These are phyloP conservation scores for Mimachlamys varia DNA, from an alignment of 2,888 invertebrate species.

Conservation along the genomic window DNA sequence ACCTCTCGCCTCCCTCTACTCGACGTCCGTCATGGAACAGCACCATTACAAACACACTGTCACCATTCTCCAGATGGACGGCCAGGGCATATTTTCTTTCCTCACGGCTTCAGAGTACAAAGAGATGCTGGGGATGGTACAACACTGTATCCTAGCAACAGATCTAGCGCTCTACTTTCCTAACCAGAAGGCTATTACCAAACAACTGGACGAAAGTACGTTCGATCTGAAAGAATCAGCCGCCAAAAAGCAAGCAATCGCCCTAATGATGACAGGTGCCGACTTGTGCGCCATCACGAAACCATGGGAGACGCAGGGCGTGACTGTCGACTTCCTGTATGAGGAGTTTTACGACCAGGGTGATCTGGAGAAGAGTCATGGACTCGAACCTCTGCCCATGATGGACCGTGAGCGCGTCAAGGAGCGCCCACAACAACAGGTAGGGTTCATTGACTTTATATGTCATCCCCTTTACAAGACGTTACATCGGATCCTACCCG, in stretches of 20 bases:
- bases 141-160: slow-evolving; percentile 68
- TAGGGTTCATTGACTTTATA: slow-evolving; percentile 45
- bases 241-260: slow-evolving; percentile 49
- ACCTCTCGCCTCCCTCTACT: slow-evolving; percentile 71
- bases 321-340: slow-evolving; percentile 62
- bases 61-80: slow-evolving; percentile 68
- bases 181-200: slow-evolving; percentile 60
- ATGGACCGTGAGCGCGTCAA: slow-evolving; percentile 69
- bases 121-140: slow-evolving; percentile 62
- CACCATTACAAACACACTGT: slow-evolving; percentile 74
- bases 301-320: slow-evolving; percentile 65
- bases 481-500: slow-evolving; percentile 38
- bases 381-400: slow-evolving; percentile 67
- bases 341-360: slow-evolving; percentile 75
- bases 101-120: slow-evolving; percentile 64
- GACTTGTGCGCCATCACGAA: slow-evolving; percentile 72
- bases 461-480: slow-evolving; percentile 46
- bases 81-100: slow-evolving; percentile 70
- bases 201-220: slow-evolving; percentile 52
- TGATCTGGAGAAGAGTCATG: slow-evolving; percentile 69
- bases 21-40: slow-evolving; percentile 74
- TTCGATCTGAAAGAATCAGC: slow-evolving; percentile 55
- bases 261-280: slow-evolving; percentile 71
- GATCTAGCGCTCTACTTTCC: slow-evolving; percentile 70
- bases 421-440: slow-evolving; percentile 65